Base-by-base conservation (phyloP, 1,140 invertebrate genomes). In the Lepeophtheirus salmonis region DNA sequence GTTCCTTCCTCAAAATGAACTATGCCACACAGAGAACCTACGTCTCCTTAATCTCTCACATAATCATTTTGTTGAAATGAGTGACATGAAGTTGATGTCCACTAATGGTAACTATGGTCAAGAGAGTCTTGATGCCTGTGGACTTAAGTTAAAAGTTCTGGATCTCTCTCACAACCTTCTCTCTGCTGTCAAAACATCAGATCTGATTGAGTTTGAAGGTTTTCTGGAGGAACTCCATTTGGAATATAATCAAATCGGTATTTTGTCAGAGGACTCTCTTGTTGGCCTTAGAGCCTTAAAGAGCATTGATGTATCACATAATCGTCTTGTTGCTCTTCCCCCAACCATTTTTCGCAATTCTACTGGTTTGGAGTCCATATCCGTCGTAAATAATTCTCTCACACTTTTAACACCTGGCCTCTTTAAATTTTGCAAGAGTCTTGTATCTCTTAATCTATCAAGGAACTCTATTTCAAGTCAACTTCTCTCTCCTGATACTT, bases 361-460 rank as follows among this genome's bases (percentile, higher is more conserved):
- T 51, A 77, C 78, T 67, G 86, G 84, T 68, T 75, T 89, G 18
- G 82, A 85, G 69, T 80, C 80, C 3, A 68, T 88, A 6, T 83
- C 89, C 69, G 70, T 92, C 54, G 77, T 84, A 62, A 86, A 89
- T 67, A 92, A 92, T 69, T 81, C 83, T 20, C 53, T 72, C 26
- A 64, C 59, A 1, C 65, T 62, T 20, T 22, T 72, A 18, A 65
- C 67, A 21, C 60, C 63, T 26, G 48, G 86, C 67, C 82, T 87
- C 1, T 91, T 92, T 67, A 67, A 84, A 63, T 82, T 84, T 0
- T 73, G 90, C 2, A 86, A 87, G 69, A 89, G 89, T 69, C 72
- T 92, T 50, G 84, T 89, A 67, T 85, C 83, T 1, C 69, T 91
- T 3, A 84, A 88, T 68, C 72, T 92, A 23, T 84, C 65, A 41